Conservation (phyloP, 2,888 invertebrate genomes). For the Acanthopleura granulata region DNA sequence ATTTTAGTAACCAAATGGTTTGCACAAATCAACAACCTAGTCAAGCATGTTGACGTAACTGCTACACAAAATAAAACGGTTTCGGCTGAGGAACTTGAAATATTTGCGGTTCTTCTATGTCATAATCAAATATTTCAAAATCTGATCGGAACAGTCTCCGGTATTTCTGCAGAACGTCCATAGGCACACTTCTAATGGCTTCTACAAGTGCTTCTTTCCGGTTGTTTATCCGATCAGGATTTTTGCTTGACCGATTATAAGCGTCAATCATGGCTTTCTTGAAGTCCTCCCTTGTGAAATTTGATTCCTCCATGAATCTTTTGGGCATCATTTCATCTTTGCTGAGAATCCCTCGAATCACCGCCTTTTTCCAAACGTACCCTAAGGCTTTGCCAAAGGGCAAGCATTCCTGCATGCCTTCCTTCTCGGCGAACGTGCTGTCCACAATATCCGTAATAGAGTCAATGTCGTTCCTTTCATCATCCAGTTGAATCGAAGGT, state of each 20-base stretch:
- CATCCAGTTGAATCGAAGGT: neutral
- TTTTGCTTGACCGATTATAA: neutral
- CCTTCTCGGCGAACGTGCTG: neutral
- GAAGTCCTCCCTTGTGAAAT: neutral
- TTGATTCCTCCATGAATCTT: neutral
- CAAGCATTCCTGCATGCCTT: neutral
- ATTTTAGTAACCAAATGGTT: too few relatives aligned
- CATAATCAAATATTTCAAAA: slow-evolving; percentile 14
- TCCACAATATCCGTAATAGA: neutral
- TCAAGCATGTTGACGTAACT: too few relatives aligned
- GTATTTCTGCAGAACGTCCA: neutral
- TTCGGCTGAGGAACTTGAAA: neutral
- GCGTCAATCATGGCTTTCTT: neutral
- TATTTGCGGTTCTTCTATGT: neutral
- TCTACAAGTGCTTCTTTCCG: neutral
- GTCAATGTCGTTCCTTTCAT: neutral
- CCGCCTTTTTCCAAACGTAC: neutral
- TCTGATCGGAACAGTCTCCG: neutral
- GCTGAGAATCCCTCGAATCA: neutral
- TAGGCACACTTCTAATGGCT: neutral
- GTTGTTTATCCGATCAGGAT: neutral
- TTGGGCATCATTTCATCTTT: neutral
- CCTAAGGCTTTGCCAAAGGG: neutral
- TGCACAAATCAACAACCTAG: too few relatives aligned
- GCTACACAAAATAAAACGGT: too few relatives aligned